Evolutionary conservation across 1,140 invertebrate genomes (phyloP).

Genomic region (Scylla paramamosain): DNA sequence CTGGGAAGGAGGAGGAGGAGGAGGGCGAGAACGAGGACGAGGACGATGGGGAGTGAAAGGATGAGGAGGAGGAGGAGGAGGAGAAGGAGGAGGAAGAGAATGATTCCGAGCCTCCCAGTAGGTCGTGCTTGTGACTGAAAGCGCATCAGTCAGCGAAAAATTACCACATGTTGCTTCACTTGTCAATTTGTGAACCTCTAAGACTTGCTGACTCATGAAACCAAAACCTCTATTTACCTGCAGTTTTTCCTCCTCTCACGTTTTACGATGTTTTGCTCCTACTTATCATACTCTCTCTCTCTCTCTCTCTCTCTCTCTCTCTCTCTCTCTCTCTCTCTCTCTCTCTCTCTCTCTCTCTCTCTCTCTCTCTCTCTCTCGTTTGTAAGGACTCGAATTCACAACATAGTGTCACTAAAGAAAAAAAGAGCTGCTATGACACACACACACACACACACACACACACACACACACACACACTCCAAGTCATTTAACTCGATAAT

Average conservation of each 20-base stretch:
- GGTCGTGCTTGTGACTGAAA: no score
- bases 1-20: not conserved
- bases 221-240: no score
- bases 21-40: not conserved
- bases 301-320: conserved; percentile 34
- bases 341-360: conserved; percentile 55
- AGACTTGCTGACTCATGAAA: not conserved
- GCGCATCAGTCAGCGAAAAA: no score
- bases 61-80: not conserved
- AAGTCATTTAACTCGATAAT: not conserved
- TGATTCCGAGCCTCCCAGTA: no score
- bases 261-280: no score
- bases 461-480: not conserved
- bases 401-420: no score
- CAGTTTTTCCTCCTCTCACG: no score
- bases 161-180: no score
- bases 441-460: no score
- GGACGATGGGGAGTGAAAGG: not conserved
- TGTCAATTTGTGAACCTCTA: not conserved
- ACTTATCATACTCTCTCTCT: no score
- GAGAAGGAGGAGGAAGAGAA: not conserved
- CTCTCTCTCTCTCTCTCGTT: conserved; percentile 44
- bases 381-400: not conserved
- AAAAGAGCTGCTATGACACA: no score
- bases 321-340: conserved; percentile 55